Evolutionary conservation across 1,140 invertebrate genomes (phyloP).

Genomic region (Xylocopa sonorina): DNA sequence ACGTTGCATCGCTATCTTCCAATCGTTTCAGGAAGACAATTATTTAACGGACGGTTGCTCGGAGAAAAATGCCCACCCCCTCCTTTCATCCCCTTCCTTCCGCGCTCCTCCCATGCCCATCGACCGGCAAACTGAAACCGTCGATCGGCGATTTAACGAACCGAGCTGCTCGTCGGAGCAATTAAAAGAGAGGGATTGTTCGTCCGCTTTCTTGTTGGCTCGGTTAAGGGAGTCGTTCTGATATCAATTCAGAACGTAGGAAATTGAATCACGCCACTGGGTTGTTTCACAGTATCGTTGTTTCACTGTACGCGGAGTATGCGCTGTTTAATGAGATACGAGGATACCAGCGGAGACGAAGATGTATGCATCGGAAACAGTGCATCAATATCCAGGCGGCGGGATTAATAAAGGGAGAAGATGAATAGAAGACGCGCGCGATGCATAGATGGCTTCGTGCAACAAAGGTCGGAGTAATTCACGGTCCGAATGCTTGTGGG

Average conservation of each 20-base stretch:
- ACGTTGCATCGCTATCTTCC: conserved; percentile 56
- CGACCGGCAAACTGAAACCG: conserved; percentile 8
- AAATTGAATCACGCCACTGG: too few species aligned
- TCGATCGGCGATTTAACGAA: conserved; percentile 16
- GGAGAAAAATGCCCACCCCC: conserved; percentile 12
- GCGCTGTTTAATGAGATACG: too few species aligned
- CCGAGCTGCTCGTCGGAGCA: background rate
- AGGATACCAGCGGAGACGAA: too few species aligned
- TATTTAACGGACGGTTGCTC: conserved; percentile 31
- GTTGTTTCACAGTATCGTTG: too few species aligned
- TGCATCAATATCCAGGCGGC: too few species aligned
- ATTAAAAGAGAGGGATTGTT: conserved; percentile 1
- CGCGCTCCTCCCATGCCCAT: background rate
- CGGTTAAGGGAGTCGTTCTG: too few species aligned
- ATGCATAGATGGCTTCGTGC: background rate
- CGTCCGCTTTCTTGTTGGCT: background rate
- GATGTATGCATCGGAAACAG: too few species aligned
- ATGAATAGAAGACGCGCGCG: background rate
- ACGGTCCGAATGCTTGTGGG: background rate
- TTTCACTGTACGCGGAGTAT: too few species aligned
- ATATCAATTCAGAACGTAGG: too few species aligned
- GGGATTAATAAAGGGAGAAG: background rate
- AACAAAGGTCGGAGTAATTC: background rate
- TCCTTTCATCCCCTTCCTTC: too few species aligned
- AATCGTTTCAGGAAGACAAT: conserved; percentile 57